A percentile compares a stretch with the other conserved stretches of the same genome.
These are phyloP conservation scores for Bombus breviceps DNA, from an alignment of 1,140 invertebrate genomes.

Conservation along the genomic window DNA sequence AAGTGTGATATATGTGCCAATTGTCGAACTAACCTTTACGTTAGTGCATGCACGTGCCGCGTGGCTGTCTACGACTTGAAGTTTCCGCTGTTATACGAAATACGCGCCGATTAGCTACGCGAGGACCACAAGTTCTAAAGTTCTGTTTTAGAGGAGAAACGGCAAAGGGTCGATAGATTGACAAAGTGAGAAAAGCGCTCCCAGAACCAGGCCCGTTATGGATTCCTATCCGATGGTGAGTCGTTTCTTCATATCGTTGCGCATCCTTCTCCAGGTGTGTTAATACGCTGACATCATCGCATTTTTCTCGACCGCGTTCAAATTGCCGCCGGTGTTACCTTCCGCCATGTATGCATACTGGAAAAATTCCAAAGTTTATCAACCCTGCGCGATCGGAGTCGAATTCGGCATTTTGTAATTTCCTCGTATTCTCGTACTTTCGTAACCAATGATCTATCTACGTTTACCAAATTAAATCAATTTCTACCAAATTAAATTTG, in stretches of 20 bases:
- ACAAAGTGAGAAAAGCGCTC: slow-evolving; percentile 24
- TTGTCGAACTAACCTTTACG: neutral
- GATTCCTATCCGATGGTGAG: slow-evolving; percentile 74
- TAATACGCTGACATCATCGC: neutral
- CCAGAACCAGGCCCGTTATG: slow-evolving; percentile 67
- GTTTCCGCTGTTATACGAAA: slow-evolving; percentile 17
- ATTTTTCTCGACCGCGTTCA: neutral
- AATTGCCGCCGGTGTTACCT: neutral
- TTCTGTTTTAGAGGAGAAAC: neutral
- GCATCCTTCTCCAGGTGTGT: neutral
- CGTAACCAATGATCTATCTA: neutral
- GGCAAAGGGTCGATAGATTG: neutral
- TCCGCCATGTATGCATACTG: neutral
- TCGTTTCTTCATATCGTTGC: neutral
- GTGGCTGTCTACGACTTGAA: slow-evolving; percentile 2
- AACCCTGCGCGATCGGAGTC: neutral
- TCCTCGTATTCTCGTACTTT: neutral
- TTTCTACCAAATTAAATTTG: neutral
- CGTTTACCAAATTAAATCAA: too few relatives aligned
- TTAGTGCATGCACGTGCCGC: slow-evolving; percentile 29
- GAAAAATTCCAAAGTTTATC: neutral
- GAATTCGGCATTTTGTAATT: neutral
- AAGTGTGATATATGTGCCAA: slow-evolving; percentile 10
- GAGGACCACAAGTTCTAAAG: neutral
- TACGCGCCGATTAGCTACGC: slow-evolving; percentile 16